Percentiles rank a stretch among this genome's conserved stretches.
Evolutionary conservation across 1,140 invertebrate genomes (phyloP).

Genomic region (Lordiphosa collinella): DNA sequence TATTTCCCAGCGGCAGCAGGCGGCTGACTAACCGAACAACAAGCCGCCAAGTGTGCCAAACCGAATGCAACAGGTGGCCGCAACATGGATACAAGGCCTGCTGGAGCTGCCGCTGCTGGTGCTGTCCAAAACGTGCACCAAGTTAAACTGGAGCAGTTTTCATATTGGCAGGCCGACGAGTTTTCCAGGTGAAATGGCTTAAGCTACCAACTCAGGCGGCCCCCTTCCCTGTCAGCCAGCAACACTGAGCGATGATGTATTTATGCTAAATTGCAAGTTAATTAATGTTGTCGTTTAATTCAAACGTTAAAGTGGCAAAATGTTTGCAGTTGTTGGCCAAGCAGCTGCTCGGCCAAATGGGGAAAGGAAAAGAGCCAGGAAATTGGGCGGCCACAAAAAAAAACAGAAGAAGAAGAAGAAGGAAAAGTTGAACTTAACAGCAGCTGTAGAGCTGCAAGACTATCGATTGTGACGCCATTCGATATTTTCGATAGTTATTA

Average conservation of each 20-base stretch:
- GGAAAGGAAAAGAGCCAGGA: slow-evolving; percentile 39
- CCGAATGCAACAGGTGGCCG: slow-evolving; percentile 60
- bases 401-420: not conserved
- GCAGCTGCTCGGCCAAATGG: slow-evolving; percentile 16
- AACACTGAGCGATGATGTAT: slow-evolving; percentile 69
- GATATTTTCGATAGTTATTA: no score
- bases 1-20: slow-evolving; percentile 59
- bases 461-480: no score
- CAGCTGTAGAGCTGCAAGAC: no score
- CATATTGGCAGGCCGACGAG: slow-evolving; percentile 47
- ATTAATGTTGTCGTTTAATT: slow-evolving; percentile 65
- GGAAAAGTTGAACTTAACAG: not conserved
- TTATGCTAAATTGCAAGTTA: slow-evolving; percentile 77
- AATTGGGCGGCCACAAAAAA: slow-evolving; percentile 18
- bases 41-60: slow-evolving; percentile 13
- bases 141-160: slow-evolving; percentile 75
- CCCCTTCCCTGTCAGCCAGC: slow-evolving; percentile 1
- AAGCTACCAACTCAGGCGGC: not conserved
- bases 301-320: slow-evolving; percentile 70
- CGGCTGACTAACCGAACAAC: slow-evolving; percentile 9
- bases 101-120: slow-evolving; percentile 3
- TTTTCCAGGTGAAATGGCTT: slow-evolving; percentile 63
- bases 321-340: slow-evolving; percentile 39
- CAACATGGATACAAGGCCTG: slow-evolving; percentile 43
- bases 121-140: slow-evolving; percentile 67